Evolutionary conservation across 2,888 invertebrate species (phyloP).

Genomic region (Apamea crenata): DNA sequence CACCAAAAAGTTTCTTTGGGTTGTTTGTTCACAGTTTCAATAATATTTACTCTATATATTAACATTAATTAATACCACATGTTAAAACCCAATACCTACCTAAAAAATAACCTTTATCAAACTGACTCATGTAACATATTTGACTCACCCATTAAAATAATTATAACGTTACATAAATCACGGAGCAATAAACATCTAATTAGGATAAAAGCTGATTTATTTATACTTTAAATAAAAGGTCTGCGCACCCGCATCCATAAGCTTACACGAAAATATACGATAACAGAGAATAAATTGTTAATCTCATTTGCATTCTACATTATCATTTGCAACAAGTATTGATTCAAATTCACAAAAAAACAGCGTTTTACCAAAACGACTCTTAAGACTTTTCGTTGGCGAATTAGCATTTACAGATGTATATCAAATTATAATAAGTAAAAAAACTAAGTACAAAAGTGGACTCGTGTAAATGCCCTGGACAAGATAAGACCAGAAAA

Average conservation of each 20-base stretch:
- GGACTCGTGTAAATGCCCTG: conserved; percentile 53
- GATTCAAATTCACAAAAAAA: conserved; percentile 54
- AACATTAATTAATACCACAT: conserved; percentile 13
- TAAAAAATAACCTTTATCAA: conserved; percentile 33
- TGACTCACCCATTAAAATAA: conserved; percentile 71
- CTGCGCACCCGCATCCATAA: conserved; percentile 43
- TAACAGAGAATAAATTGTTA: conserved; percentile 60
- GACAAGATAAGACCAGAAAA: conserved; percentile 47
- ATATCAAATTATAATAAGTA: conserved; percentile 49
- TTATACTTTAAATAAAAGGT: conserved; percentile 60
- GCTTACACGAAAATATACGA: conserved; percentile 52
- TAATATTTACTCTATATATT: conserved; percentile 16
- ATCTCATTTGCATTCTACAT: conserved; percentile 65
- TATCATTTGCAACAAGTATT: conserved; percentile 57
- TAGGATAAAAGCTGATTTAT: conserved; percentile 67
- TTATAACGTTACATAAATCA: conserved; percentile 70
- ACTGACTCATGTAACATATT: conserved; percentile 58
- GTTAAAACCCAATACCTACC: conserved; percentile 2
- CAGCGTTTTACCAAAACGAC: conserved; percentile 44
- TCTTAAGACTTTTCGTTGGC: conserved; percentile 24
- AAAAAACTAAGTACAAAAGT: conserved; percentile 27
- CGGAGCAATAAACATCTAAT: conserved; percentile 67
- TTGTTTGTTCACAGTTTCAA: not conserved
- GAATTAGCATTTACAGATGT: conserved; percentile 63
- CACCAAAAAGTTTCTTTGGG: not conserved